Base-by-base conservation (phyloP, 2,797 vertebrate genomes). In the Falco columbarius region DNA sequence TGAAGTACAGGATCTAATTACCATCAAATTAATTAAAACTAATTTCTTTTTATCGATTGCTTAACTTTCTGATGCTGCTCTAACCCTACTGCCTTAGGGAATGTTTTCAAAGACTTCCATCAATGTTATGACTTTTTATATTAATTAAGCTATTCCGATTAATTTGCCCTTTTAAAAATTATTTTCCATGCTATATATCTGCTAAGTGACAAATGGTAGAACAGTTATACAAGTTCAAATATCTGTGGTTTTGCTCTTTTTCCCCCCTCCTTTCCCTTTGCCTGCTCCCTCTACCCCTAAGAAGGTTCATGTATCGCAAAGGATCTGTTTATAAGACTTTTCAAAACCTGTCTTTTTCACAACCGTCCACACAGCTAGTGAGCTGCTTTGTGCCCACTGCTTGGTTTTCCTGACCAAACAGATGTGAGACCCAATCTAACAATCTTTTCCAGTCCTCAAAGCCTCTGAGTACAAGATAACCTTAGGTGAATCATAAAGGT, bases 11-110 rank as follows among this genome's bases (percentile, higher is more conserved):
- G n/a, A 85, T 77, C 61, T 88, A 96, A 95, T 92, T 93, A 82
- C n/a, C 75, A 96, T 92, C 65, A 92, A 93, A 44, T 92, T 93
- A 94, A 95, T 94, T 94, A 96, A 90, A 96, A 92, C 61, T 67
- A 70, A 70, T 91, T 94, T 93, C 49, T 86, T 96, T 86, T 88
- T 90, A 96, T 94, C 0, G 91, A 97, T 96, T 95, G 81, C 47
- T 94, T 92, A 90, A 80, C 63, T 85, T 89, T 85, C 62, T 81
- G 63, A 51, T 89, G 56, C 58, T 93, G 59, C 32, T 91, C 56
- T 79, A 80, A 89, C 32, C 24, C 18, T 75, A 47, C 7, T 46
- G 77, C 86, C 92, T 73, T 44, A 89, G 84, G 89, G 92, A 94
- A 92, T 55, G 54, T 79, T 91, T 92, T 73, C 73, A 87, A 90